Conservation (phyloP, 2,797 vertebrate species). For the Danio choprae region DNA sequence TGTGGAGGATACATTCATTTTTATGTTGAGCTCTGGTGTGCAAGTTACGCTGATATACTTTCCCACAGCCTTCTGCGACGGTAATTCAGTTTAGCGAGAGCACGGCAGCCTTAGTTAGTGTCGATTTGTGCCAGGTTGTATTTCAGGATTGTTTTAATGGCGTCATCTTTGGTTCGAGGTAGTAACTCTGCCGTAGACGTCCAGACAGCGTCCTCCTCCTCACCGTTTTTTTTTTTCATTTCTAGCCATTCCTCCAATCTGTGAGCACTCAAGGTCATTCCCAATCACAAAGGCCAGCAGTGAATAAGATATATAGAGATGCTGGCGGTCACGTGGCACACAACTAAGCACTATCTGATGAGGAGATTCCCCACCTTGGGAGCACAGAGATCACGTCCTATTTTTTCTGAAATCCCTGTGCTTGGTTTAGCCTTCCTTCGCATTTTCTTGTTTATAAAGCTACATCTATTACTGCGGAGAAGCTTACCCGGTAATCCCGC, state of each 20-base stretch:
- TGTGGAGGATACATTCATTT: slow-evolving; percentile 46
- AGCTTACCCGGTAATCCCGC: slow-evolving; percentile 80
- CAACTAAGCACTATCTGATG: slow-evolving; percentile 18
- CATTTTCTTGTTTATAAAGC: slow-evolving; percentile 68
- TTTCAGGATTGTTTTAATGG: slow-evolving; percentile 62
- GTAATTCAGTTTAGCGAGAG: slow-evolving; percentile 59
- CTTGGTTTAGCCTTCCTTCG: slow-evolving; percentile 63
- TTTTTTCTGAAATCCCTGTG: slow-evolving; percentile 72
- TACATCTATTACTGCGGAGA: slow-evolving; percentile 76
- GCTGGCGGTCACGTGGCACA: neutral
- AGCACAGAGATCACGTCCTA: slow-evolving; percentile 41
- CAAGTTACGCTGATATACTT: slow-evolving; percentile 45
- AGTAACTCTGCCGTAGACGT: slow-evolving; percentile 61
- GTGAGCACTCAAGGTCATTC: slow-evolving; percentile 66
- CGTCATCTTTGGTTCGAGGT: slow-evolving; percentile 15
- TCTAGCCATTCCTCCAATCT: slow-evolving; percentile 22
- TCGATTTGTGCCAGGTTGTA: slow-evolving; percentile 57
- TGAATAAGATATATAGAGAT: slow-evolving; percentile 21
- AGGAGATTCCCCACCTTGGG: slow-evolving; percentile 41
- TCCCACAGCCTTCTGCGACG: slow-evolving; percentile 47
- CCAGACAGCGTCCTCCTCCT: slow-evolving; percentile 35
- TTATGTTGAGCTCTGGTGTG: slow-evolving; percentile 29
- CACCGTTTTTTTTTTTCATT: slow-evolving; percentile 20
- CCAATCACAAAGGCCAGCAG: slow-evolving; percentile 8
- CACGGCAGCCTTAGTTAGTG: slow-evolving; percentile 43